Percentiles rank a stretch among this genome's conserved stretches.
Conservation (phyloP, 2,113 vertebrate species). For the Oncorhynchus nerka region DNA sequence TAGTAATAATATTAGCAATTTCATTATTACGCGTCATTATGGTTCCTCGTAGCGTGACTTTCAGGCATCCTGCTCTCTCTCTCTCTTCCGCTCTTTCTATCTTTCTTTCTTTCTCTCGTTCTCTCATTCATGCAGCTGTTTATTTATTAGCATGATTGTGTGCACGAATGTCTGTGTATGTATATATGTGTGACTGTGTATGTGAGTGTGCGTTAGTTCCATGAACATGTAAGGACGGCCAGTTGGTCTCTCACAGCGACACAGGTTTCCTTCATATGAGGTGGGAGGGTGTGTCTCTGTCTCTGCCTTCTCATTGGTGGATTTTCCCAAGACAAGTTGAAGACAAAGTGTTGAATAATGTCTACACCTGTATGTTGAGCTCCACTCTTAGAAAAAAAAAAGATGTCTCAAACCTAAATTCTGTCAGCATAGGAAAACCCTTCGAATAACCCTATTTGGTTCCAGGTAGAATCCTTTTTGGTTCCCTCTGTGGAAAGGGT, state of each 20-base stretch:
- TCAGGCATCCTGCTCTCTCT: background rate
- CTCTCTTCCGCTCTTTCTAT: too few species aligned
- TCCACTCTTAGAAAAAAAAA: background rate
- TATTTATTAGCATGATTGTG: background rate
- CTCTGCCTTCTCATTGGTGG: too few species aligned
- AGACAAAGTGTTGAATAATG: background rate
- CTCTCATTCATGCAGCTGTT: too few species aligned
- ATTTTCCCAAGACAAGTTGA: conserved; percentile 8
- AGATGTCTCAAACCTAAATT: background rate
- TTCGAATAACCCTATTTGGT: background rate
- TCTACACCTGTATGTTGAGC: background rate
- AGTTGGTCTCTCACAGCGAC: background rate
- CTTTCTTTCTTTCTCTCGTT: too few species aligned
- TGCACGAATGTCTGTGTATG: background rate
- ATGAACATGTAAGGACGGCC: background rate
- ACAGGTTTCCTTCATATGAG: too few species aligned
- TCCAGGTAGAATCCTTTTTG: background rate
- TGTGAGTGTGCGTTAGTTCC: conserved; percentile 1
- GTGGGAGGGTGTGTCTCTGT: conserved; percentile 23
- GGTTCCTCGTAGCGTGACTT: background rate
- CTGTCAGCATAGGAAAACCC: too few species aligned
- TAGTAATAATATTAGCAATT: background rate
- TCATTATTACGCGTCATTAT: background rate
- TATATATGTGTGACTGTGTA: background rate
- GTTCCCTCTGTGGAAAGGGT: too few species aligned